Conservation (phyloP, 2,888 invertebrate species). For the Anaspis maculata region DNA sequence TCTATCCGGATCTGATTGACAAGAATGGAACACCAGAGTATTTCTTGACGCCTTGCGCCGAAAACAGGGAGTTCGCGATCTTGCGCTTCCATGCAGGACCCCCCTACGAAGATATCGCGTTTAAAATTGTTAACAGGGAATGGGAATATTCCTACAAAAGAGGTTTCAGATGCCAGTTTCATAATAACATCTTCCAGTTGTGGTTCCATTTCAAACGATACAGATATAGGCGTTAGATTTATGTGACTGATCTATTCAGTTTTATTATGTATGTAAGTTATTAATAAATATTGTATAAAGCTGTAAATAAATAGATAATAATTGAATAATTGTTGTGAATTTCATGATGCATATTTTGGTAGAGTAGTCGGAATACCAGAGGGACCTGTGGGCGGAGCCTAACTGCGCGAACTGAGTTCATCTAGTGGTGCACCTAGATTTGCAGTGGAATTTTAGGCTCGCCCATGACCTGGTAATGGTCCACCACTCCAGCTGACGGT, state of each 20-base stretch:
- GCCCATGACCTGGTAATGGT: too few relatives aligned
- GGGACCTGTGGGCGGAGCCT: too few relatives aligned
- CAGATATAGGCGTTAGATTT: constrained; percentile 70
- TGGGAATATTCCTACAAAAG: constrained; percentile 99
- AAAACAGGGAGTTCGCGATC: constrained; percentile 92
- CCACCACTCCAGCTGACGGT: too few relatives aligned
- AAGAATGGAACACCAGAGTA: constrained; percentile 89
- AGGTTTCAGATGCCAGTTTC: constrained; percentile 98
- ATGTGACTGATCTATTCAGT: background rate
- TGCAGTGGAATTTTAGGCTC: too few relatives aligned
- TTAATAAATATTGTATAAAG: too few relatives aligned
- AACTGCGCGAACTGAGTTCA: too few relatives aligned
- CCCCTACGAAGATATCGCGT: constrained; percentile 98
- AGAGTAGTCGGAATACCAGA: too few relatives aligned
- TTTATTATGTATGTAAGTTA: background rate
- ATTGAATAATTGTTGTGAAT: too few relatives aligned
- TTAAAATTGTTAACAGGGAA: constrained; percentile 97
- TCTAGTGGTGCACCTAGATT: too few relatives aligned
- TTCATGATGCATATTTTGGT: too few relatives aligned
- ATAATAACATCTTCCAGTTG: constrained; percentile 98
- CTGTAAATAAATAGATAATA: too few relatives aligned
- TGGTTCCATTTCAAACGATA: constrained; percentile 99
- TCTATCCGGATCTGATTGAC: constrained; percentile 98
- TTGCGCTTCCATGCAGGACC: constrained; percentile 96
- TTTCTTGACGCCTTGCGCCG: constrained; percentile 81